Base-by-base conservation (phyloP, 2,888 invertebrate genomes). In the Blastobasis lacticolella region DNA sequence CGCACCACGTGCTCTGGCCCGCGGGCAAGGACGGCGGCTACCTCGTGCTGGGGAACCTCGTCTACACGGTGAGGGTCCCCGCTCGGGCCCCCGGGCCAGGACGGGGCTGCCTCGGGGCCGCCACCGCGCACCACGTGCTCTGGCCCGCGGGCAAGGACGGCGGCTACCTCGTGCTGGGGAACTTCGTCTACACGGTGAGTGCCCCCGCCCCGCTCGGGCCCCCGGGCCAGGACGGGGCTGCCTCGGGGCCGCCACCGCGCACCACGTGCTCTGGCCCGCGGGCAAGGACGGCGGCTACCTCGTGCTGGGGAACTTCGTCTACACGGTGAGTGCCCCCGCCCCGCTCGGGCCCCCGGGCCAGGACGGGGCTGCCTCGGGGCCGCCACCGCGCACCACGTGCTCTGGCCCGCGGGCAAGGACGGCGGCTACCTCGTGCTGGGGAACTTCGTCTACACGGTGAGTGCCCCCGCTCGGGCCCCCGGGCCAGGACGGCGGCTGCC, bases 361-460 rank as follows among this genome's bases (percentile, higher is more conserved):
- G 66, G 95, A 94, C 57, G 98, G 98, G 98, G 97, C 86, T 99
- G 77, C 95, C 98, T n/a, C n/a, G 85, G 96, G 76, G 84, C 94
- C 60, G 89, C 93, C 43, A 88, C 93, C 61, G 76, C 91, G 54
- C 91, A 94, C 71, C 95, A 95, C 81, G 90, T 92, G 44, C 84
- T 96, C 59, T 97, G 96, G 96, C 78, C 89, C 64, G 82, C 88
- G 76, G 99, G 97, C 49, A 91, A 85, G 66, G 95, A 94, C 57
- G 98, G 98, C 53, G 98, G 97, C 37, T 99, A 97, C 81, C 91
- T 99, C 48, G 92, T 98, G 66, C 82, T 98, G 63, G 99, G 99
- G 66, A 99, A 98, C 88, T 92, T 95, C 73, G 95, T 98, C n/a
- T n/a, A n/a, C n/a, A n/a, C n/a, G n/a, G n/a, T n/a, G n/a, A n/a